These are phyloP conservation scores for Drosophila infuscata DNA, from an alignment of 2,888 invertebrate genomes.

Conservation along the genomic window DNA sequence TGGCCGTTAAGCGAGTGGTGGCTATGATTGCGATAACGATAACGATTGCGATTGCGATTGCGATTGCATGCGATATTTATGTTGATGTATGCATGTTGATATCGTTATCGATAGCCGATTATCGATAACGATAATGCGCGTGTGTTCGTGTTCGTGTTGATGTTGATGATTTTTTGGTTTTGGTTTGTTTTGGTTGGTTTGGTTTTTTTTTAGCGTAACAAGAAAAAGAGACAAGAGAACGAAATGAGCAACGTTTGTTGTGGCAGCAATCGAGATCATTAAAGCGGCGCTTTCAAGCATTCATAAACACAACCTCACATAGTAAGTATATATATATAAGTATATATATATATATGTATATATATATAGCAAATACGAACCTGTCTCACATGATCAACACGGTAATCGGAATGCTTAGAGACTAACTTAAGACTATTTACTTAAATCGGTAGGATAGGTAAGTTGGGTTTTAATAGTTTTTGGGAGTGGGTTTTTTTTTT, in stretches of 20 bases:
- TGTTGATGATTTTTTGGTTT: slow-evolving; percentile 1
- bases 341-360: no score
- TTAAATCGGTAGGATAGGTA: neutral
- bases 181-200: slow-evolving; percentile 1
- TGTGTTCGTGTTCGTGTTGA: slow-evolving; percentile 11
- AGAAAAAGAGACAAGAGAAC: slow-evolving; percentile 58
- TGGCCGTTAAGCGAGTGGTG: slow-evolving; percentile 71
- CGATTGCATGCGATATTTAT: slow-evolving; percentile 34
- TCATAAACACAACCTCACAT: slow-evolving; percentile 20
- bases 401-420: slow-evolving; percentile 15
- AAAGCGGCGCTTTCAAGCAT: slow-evolving; percentile 15
- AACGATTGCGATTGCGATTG: slow-evolving; percentile 3
- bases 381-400: slow-evolving; percentile 16
- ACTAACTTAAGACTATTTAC: slow-evolving; percentile 32
- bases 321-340: slow-evolving; percentile 8
- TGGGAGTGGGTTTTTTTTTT: neutral
- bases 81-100: slow-evolving; percentile 21
- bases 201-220: slow-evolving; percentile 29
- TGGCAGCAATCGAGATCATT: slow-evolving; percentile 15
- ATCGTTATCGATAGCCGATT: slow-evolving; percentile 19
- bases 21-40: slow-evolving; percentile 60
- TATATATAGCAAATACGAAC: slow-evolving; percentile 40
- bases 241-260: slow-evolving; percentile 45
- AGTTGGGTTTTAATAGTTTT: slow-evolving; percentile 4
- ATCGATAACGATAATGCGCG: slow-evolving; percentile 17